phyloP scores from a whole-genome alignment of 2,113 vertebrate genomes.

The Varanus salvator region DNA sequence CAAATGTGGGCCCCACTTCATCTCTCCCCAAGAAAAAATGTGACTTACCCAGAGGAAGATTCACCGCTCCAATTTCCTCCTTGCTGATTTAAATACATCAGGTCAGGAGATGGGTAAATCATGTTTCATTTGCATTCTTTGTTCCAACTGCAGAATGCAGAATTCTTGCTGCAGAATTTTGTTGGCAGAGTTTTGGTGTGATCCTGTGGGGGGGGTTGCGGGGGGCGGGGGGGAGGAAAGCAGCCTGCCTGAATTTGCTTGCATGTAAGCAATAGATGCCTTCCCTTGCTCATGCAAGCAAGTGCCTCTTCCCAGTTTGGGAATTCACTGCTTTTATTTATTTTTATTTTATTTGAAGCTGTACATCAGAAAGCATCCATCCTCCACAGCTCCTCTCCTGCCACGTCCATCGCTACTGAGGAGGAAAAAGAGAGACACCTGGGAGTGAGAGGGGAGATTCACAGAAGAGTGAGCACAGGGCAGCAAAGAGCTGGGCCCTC shows the following conservation, averaged over 20 bases:
- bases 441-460: slow-evolving; percentile 70
- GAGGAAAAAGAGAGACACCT: slow-evolving; percentile 68
- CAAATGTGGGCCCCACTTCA: no score
- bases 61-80: background rate
- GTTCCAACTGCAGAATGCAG: background rate
- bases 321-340: slow-evolving; percentile 52
- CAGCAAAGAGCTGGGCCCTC: slow-evolving; percentile 51
- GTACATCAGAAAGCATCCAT: slow-evolving; percentile 59
- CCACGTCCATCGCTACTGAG: slow-evolving; percentile 57
- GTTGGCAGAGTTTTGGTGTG: background rate
- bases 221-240: background rate
- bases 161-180: background rate
- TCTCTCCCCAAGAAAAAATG: no score
- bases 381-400: slow-evolving; percentile 54
- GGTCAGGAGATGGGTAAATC: background rate
- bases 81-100: background rate
- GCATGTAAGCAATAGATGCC: background rate
- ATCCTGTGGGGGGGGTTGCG: no score
- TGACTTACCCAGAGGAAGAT: background rate
- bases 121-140: background rate
- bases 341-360: background rate
- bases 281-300: slow-evolving; percentile 51
- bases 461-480: slow-evolving; percentile 69
- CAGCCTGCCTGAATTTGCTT: background rate
- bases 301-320: slow-evolving; percentile 7